Evolutionary conservation across 2,888 invertebrate species (phyloP).

Genomic region (Carcina quercana): DNA sequence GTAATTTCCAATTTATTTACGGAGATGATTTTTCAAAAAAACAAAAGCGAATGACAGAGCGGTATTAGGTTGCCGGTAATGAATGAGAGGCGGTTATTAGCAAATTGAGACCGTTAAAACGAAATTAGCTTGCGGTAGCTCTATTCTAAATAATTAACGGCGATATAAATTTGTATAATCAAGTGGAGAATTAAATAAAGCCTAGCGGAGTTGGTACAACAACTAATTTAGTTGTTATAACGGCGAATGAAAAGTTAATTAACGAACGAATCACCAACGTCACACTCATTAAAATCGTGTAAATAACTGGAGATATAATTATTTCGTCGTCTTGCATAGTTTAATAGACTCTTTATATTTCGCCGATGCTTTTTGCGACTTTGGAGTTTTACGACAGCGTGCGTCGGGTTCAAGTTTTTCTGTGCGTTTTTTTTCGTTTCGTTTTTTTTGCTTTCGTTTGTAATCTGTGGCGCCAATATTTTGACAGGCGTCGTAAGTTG

Average conservation of each 20-base stretch:
- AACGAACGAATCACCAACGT: constrained; percentile 1
- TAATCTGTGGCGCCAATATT: constrained; percentile 48
- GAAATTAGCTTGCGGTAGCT: constrained; percentile 47
- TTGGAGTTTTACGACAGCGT: background rate
- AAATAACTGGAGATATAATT: background rate
- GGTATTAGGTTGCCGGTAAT: constrained; percentile 40
- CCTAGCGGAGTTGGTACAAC: constrained; percentile 25
- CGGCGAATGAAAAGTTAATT: constrained; percentile 16
- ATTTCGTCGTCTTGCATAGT: background rate
- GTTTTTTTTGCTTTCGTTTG: too few species aligned
- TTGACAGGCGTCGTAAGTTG: constrained; percentile 34
- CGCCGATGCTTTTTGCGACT: background rate
- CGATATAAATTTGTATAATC: constrained; percentile 49
- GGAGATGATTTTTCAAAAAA: constrained; percentile 51
- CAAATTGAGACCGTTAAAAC: constrained; percentile 56
- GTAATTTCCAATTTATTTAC: constrained; percentile 53
- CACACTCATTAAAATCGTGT: constrained; percentile 4
- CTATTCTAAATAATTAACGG: constrained; percentile 45
- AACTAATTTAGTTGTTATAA: constrained; percentile 18
- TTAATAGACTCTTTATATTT: background rate
- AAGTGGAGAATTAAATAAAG: constrained; percentile 44
- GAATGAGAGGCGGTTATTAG: constrained; percentile 53
- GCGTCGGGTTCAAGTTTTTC: constrained; percentile 7
- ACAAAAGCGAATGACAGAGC: constrained; percentile 57
- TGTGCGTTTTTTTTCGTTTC: constrained; percentile 17